These are phyloP conservation scores for Illadopsis cleaveri DNA, from an alignment of 2,113 vertebrate species.

Conservation along the genomic window DNA sequence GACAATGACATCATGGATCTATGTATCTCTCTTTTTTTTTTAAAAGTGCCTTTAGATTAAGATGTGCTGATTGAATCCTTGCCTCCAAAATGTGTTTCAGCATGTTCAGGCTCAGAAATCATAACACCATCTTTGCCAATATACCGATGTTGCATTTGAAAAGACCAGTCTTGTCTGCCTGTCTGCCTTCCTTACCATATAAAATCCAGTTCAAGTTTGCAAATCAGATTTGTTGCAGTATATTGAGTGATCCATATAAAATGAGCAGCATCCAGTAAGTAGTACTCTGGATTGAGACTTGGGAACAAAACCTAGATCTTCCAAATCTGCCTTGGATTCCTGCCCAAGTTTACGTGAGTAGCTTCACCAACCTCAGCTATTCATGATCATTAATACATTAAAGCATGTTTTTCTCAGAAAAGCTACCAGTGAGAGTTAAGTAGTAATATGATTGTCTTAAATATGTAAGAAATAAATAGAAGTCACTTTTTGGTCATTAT, in stretches of 20 bases:
- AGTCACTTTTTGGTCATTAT: background rate
- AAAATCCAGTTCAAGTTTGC: background rate
- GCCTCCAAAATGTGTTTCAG: constrained; percentile 33
- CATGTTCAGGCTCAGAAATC: constrained; percentile 26
- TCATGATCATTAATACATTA: background rate
- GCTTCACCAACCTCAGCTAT: background rate
- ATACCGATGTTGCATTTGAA: background rate
- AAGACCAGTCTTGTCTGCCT: background rate
- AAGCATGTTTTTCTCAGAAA: background rate
- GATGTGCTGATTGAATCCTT: constrained; percentile 55
- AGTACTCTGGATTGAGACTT: background rate
- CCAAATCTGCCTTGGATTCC: background rate
- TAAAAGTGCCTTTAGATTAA: constrained; percentile 24
- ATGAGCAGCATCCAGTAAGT: background rate
- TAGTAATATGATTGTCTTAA: background rate
- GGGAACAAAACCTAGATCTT: background rate
- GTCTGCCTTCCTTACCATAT: background rate
- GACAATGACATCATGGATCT: constrained; percentile 15
- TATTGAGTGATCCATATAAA: background rate
- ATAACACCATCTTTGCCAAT: background rate
- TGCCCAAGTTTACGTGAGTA: background rate
- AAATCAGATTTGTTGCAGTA: background rate
- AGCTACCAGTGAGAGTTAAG: background rate
- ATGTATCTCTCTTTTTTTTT: background rate
- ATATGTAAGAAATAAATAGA: background rate